Evolutionary conservation across 2,113 vertebrate genomes (phyloP), one percentile per base, ranked within the genome.

Genomic region (Myotis brandtii): DNA sequence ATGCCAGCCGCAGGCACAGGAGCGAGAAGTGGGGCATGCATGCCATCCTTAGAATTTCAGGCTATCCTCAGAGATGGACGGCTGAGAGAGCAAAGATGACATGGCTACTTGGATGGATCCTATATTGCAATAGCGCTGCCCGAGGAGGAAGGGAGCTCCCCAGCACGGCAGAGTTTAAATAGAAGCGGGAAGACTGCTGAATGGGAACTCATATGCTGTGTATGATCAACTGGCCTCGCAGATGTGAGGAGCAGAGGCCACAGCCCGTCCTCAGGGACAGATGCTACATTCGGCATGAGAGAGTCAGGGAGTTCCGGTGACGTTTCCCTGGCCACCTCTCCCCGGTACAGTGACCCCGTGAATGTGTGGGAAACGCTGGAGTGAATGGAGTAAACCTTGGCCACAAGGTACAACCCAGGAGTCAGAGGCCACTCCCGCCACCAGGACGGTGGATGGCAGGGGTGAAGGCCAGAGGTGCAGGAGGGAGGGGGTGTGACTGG

Each of bases 1-100:
- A 82, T 56, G 81, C 69, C 95, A 75, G 88, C 76, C 48, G 18
- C 0, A 0, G 80, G 62, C 32, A 30, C 0, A 3, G 75, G 69
- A 84, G 62, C 0, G 0, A 67, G 70, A 69, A 50, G 59, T 3
- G 9, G 32, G 46, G 72, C 17, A 43, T 3, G 6, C 3, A 3
- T 89, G 84, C 52, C 56, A 16, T 72, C 67, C 73, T 77, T 79
- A 76, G 79, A 76, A 90, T 72, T 70, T 66, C 13, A 83, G 43
- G 66, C 17, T 34, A 6, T 73, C 37, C 27, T 17, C 37, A 72
- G 69, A 85, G 64, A 85, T 11, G 25, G 27, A 64, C 9, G 83
- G 52, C 34, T 11, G 56, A 76, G 50, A 87, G 18, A 91, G 37
- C 9, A 48, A 75, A 50, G 50, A 30, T 11, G 52, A 80, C 77